Percentiles rank a stretch among this genome's conserved stretches.
Evolutionary conservation across 2,888 invertebrate genomes (phyloP).

Genomic region (Teleiodes luculella): DNA sequence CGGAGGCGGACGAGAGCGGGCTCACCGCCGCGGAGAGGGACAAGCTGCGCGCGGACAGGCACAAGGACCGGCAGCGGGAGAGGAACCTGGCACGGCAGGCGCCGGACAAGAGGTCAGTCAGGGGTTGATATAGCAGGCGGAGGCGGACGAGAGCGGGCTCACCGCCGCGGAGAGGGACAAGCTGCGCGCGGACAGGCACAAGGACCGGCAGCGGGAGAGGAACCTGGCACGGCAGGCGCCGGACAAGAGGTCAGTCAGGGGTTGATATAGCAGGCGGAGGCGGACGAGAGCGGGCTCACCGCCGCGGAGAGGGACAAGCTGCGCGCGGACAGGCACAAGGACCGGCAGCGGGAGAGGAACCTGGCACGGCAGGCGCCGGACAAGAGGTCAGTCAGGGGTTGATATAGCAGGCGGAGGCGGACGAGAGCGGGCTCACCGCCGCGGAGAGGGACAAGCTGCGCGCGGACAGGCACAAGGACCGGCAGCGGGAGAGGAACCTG

Average conservation of each 20-base stretch:
- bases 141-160: slow-evolving; percentile 49
- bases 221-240: slow-evolving; percentile 96
- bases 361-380: slow-evolving; percentile 96
- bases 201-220: slow-evolving; percentile 94
- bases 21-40: slow-evolving; percentile 88
- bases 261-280: slow-evolving; percentile 42
- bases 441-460: background rate
- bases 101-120: slow-evolving; percentile 90
- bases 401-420: no score
- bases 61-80: slow-evolving; percentile 94
- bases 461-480: background rate
- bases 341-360: slow-evolving; percentile 95
- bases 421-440: no score
- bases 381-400: slow-evolving; percentile 86
- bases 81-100: slow-evolving; percentile 95
- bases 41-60: slow-evolving; percentile 89
- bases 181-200: slow-evolving; percentile 90
- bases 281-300: slow-evolving; percentile 50
- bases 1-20: slow-evolving; percentile 48
- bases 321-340: slow-evolving; percentile 91
- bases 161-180: slow-evolving; percentile 90
- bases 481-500: no score
- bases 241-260: slow-evolving; percentile 86
- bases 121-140: slow-evolving; percentile 46
- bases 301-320: slow-evolving; percentile 92